These are phyloP conservation scores for Taphrorychus bicolor DNA, from an alignment of 2,888 invertebrate genomes.

Conservation along the genomic window DNA sequence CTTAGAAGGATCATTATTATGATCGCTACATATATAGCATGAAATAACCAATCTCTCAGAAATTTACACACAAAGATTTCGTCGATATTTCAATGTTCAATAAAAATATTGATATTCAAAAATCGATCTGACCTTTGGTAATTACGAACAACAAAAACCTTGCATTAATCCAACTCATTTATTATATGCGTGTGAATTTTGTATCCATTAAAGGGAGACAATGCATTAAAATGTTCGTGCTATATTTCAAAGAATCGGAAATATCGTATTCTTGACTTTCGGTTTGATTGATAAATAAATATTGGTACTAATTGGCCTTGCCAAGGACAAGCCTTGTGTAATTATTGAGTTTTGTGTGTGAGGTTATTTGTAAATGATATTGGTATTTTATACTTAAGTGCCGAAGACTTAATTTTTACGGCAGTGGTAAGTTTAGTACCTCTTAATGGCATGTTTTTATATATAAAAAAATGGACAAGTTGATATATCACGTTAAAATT, in stretches of 20 bases:
- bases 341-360: slow-evolving; percentile 3
- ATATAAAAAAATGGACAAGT: no score
- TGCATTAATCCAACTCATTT: no score
- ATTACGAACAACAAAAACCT: slow-evolving; percentile 8
- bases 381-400: neutral
- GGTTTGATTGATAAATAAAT: slow-evolving; percentile 23
- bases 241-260: slow-evolving; percentile 18
- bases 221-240: slow-evolving; percentile 4
- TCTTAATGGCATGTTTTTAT: no score
- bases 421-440: neutral
- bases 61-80: no score
- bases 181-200: no score
- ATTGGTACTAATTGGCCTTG: slow-evolving; percentile 6
- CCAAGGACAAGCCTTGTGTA: slow-evolving; percentile 14
- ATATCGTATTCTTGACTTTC: slow-evolving; percentile 17
- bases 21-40: no score
- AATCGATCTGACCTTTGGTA: slow-evolving; percentile 9
- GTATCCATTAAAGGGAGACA: slow-evolving; percentile 16
- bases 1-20: no score
- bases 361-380: neutral
- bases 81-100: no score
- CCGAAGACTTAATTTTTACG: neutral
- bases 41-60: no score
- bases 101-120: no score
- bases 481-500: neutral